A percentile compares a stretch with the other conserved stretches of the same genome.
phyloP scores from a whole-genome alignment of 2,113 vertebrate genomes.

The Formicarius rufipectus region DNA sequence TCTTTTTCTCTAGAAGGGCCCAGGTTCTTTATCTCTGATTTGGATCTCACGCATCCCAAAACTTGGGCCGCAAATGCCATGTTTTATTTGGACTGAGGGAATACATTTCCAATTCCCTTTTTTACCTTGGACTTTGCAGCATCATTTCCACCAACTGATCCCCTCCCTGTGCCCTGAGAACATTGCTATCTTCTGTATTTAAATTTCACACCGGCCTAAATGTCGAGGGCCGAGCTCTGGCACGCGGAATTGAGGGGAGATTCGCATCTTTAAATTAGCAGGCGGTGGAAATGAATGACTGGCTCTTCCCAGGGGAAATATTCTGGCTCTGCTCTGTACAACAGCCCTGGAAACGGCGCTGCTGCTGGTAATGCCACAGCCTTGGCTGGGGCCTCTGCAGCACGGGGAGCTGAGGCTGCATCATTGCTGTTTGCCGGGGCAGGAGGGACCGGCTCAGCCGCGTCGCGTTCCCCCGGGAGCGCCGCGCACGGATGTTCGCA shows the following conservation, averaged over 20 bases:
- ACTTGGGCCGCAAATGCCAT: not conserved
- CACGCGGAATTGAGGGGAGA: not conserved
- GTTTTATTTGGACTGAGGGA: not conserved
- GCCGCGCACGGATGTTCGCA: not conserved
- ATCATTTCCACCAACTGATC: not conserved
- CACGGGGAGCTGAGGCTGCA: not conserved
- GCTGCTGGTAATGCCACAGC: conserved; percentile 12
- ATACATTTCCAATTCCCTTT: not conserved
- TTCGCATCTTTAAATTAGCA: conserved; percentile 33
- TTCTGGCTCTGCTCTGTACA: not conserved
- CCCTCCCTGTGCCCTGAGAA: not conserved
- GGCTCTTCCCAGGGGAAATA: conserved; percentile 35
- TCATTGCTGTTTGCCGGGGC: not conserved
- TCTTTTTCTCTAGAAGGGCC: not conserved
- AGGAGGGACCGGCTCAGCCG: not conserved
- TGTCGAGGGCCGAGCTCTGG: not conserved
- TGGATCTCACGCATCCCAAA: not conserved
- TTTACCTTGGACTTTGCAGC: not conserved
- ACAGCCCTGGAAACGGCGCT: not conserved
- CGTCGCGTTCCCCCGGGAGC: not conserved
- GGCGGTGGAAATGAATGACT: conserved; percentile 3
- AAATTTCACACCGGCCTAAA: not conserved
- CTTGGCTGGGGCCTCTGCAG: not conserved
- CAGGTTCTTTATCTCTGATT: not conserved
- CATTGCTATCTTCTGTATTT: not conserved